Percentiles rank a stretch among this genome's conserved stretches.
Evolutionary conservation across 2,888 invertebrate species (phyloP).

Genomic region (Nineta flava): DNA sequence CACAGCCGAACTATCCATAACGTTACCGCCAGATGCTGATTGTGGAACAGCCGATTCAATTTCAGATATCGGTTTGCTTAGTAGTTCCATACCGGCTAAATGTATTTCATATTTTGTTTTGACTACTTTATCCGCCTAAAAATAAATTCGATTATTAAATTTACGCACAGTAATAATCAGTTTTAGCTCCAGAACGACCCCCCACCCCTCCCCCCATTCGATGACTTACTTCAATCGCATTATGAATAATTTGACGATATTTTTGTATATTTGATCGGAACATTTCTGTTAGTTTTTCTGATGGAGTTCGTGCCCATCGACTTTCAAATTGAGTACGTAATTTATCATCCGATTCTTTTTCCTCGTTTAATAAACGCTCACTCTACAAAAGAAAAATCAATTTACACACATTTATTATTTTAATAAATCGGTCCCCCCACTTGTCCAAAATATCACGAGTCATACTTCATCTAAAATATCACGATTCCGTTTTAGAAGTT

Average conservation of each 20-base stretch:
- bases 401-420: background rate
- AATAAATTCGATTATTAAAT: constrained; percentile 3
- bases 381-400: constrained; percentile 29
- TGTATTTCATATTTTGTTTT: constrained; percentile 73
- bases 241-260: constrained; percentile 83
- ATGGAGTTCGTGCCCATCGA: constrained; percentile 82
- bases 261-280: constrained; percentile 80
- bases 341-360: constrained; percentile 77
- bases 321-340: constrained; percentile 82
- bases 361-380: constrained; percentile 75
- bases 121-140: constrained; percentile 61
- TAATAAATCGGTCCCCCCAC: background rate
- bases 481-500: constrained; percentile 75
- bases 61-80: constrained; percentile 58
- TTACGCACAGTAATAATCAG: too few species aligned
- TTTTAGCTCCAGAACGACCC: too few species aligned
- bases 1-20: constrained; percentile 43
- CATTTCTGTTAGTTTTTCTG: constrained; percentile 75
- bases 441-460: background rate
- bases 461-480: constrained; percentile 85
- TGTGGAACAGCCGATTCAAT: constrained; percentile 56
- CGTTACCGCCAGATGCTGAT: constrained; percentile 28
- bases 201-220: too few species aligned
- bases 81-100: constrained; percentile 59
- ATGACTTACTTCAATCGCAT: constrained; percentile 46